These are phyloP conservation scores for Piliocolobus tephrosceles DNA, from an alignment of 2,113 vertebrate genomes.

Conservation along the genomic window DNA sequence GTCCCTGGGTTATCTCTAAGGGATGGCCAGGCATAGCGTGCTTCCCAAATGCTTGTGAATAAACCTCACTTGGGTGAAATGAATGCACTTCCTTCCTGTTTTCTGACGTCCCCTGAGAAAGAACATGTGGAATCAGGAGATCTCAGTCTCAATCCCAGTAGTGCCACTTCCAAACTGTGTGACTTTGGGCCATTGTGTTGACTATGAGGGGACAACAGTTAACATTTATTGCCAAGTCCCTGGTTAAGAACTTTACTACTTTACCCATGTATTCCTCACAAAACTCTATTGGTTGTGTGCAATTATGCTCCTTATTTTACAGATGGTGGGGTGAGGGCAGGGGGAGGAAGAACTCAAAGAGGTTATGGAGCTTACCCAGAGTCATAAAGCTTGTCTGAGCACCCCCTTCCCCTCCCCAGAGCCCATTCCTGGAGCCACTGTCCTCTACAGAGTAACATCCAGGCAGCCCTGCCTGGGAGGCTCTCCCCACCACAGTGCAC, in stretches of 20 bases:
- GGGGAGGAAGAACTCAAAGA: not conserved
- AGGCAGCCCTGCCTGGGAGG: not conserved
- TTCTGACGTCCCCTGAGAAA: not conserved
- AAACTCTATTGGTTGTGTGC: fast-evolving
- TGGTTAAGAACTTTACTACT: not conserved
- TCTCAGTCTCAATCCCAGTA: not conserved
- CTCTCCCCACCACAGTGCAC: fast-evolving
- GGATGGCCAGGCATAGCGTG: not conserved
- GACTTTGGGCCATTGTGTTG: not conserved
- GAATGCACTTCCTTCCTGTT: not conserved
- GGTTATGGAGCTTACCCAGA: not conserved
- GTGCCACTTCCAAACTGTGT: not conserved
- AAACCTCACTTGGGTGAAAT: conserved; percentile 7
- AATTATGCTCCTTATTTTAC: not conserved
- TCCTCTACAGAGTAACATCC: not conserved
- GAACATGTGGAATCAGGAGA: fast-evolving
- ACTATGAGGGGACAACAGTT: fast-evolving
- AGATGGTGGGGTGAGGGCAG: not conserved
- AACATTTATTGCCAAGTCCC: not conserved
- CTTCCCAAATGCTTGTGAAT: not conserved
- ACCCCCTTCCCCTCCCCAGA: not conserved
- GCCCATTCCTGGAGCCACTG: fast-evolving
- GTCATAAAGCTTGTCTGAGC: not conserved
- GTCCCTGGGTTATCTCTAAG: not conserved
- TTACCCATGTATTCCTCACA: no score